These are phyloP conservation scores for Heliothis virescens DNA, from an alignment of 1,140 invertebrate genomes.

Conservation along the genomic window DNA sequence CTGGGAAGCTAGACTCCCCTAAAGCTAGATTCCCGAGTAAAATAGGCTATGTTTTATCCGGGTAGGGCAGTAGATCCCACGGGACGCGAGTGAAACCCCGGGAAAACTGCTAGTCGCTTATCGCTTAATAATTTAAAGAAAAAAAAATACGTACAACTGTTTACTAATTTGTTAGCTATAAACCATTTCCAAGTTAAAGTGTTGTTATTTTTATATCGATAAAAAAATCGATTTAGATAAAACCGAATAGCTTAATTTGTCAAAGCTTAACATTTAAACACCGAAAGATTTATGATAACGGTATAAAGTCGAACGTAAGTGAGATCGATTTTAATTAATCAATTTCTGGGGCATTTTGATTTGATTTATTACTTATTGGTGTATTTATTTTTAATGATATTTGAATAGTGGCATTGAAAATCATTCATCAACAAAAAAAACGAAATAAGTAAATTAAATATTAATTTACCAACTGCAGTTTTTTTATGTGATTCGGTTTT, in stretches of 20 bases:
- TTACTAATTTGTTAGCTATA: too few species aligned
- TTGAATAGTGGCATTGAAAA: not conserved
- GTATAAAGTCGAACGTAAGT: constrained; percentile 25
- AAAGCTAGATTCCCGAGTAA: too few species aligned
- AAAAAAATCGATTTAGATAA: constrained; percentile 39
- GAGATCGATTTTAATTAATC: constrained; percentile 43
- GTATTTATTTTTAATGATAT: constrained; percentile 23
- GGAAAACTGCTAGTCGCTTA: too few species aligned
- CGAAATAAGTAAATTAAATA: not conserved
- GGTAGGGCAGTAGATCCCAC: too few species aligned
- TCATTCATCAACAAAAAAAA: not conserved
- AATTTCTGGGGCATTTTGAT: constrained; percentile 43
- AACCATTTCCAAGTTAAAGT: constrained; percentile 18
- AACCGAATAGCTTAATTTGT: constrained; percentile 52
- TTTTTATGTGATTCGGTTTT: too few species aligned
- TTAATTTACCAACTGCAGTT: not conserved
- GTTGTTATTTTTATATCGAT: constrained; percentile 26
- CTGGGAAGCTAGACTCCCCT: too few species aligned
- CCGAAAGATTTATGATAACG: constrained; percentile 43
- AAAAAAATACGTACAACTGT: too few species aligned
- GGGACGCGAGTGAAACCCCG: too few species aligned
- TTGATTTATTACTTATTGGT: constrained; percentile 38
- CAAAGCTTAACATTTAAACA: constrained; percentile 47
- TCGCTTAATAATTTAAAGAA: too few species aligned
- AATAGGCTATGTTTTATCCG: too few species aligned